Base-by-base conservation (phyloP, 92 coral and sea anemone species). In the Zoanthus solanderi region DNA sequence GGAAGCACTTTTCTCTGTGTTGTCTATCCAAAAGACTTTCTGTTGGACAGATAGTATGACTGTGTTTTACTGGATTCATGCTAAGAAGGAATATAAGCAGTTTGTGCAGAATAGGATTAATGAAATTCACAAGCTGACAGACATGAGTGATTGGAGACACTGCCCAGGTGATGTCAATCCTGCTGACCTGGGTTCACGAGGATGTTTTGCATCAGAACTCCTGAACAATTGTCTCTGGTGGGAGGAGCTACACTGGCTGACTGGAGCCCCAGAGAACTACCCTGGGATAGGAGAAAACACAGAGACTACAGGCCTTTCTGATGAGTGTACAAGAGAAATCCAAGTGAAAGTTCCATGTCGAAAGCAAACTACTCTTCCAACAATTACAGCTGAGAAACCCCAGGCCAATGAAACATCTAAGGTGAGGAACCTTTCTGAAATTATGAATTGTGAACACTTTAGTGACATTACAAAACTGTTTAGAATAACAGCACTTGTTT, bases 81-180 rank as follows among this genome's bases (percentile, higher is more conserved):
- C 69, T 5, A 80, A 42, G 3, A 78, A 57, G 72, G 90, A 86
- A 8, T 89, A 57, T 81, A 76, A 83, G 44, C 86, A 87, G 57
- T 89, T 92, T 57, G 91, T 90, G 28, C 91, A 90, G 68, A 89
- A 92, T 88, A 80, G 94, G 71, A 82, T 92, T 50, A 82, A 79
- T 6, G 87, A 90, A 48, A 92, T 90, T 84, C 83, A 47, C 50
- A 72, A 77, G 78, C 71, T 76, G 45, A 92, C 85, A 7, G 63
- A 79, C 14, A 78, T 23, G 2, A 77, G 68, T 18, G 73, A 79
- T 47, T 90, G 93, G 93, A 30, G 68, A 76, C 90, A 90, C 65
- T 90, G 90, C 47, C 93, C 87, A 15, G 93, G 93, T 9, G 10
- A 28, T 7, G 78, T 72, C 23, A 90, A 80, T 44, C 90, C 93